These are phyloP conservation scores for Coendou prehensilis DNA, from an alignment of 2,797 vertebrate genomes.

Conservation along the genomic window DNA sequence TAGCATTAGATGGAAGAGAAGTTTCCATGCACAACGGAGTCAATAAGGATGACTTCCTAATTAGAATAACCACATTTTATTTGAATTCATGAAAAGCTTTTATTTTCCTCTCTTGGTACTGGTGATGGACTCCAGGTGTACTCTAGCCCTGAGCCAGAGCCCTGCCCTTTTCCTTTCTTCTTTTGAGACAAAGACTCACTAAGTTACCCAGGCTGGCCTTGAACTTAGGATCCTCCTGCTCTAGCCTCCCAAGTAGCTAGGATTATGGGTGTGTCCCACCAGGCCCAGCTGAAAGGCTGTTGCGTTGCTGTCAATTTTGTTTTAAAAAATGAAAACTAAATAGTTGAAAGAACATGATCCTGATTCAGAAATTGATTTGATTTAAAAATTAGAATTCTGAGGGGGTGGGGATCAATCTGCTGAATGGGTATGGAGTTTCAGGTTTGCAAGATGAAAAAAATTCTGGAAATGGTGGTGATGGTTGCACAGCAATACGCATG, in stretches of 20 bases:
- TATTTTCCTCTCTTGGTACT: background rate
- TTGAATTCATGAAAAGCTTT: background rate
- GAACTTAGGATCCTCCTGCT: background rate
- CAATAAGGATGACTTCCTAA: background rate
- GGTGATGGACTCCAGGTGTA: background rate
- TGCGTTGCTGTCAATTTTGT: background rate
- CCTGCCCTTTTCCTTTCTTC: background rate
- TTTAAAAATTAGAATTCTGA: background rate
- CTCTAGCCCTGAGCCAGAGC: background rate
- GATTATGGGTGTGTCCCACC: background rate
- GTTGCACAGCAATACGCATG: rapidly evolving
- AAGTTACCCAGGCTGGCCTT: background rate
- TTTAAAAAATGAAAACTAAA: conserved; percentile 1
- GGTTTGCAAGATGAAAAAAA: background rate
- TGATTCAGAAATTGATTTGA: background rate
- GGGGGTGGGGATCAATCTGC: background rate
- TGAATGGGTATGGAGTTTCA: background rate
- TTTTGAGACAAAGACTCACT: background rate
- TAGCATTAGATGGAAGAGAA: background rate
- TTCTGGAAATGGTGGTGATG: background rate
- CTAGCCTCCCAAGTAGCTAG: background rate
- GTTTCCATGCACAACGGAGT: background rate
- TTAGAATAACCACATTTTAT: background rate
- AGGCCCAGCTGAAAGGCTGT: background rate
- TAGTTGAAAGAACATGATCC: conserved; percentile 28